Base-by-base conservation (phyloP, 2,797 vertebrate species). In the Ispidina picta region DNA sequence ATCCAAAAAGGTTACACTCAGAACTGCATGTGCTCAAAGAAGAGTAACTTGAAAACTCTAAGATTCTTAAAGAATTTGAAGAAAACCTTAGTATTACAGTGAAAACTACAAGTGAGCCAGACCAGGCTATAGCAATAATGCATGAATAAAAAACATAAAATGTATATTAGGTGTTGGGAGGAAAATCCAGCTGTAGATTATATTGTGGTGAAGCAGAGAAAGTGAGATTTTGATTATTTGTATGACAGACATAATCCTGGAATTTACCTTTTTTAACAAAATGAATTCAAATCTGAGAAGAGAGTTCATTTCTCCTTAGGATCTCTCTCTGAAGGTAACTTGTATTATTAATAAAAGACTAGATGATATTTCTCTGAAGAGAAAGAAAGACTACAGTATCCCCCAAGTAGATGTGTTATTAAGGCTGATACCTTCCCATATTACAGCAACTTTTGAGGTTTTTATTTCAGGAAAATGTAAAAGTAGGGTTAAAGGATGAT, bases 311-410 rank as follows among this genome's bases (percentile, higher is more conserved):
- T 82, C 48, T 79, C 29, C 29, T 43, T 59, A 62, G n/a, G 7
- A 28, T 77, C 14, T 62, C 29, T 51, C 81, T 71, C 70, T 82
- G 54, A 68, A 88, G n/a, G 56, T n/a, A 79, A 65, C 31, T 70
- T 75, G 13, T 73, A 56, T 84, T 86, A 76, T 82, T 86, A 90
- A 82, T 88, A 88, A 88, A 92, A 84, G 16, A 43, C n/a, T 76
- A 85, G 39, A 68, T 80, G 60, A 41, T 19, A 66, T 63, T 86
- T 39, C 69, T 82, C 56, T 73, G 17, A 79, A 65, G 23, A 69
- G 29, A n/a, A 58, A 54, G 28, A 41, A 43, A 91, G 31, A 23
- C 26, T 82, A 12, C 29, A 55, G 5, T 56, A 37, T 59, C 35
- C 33, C 52, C n/a, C 48, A 88, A 70, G 29, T 33, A 92, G 43